Conservation (phyloP, 2,113 vertebrate genomes). For the Rhizomys pruinosus region DNA sequence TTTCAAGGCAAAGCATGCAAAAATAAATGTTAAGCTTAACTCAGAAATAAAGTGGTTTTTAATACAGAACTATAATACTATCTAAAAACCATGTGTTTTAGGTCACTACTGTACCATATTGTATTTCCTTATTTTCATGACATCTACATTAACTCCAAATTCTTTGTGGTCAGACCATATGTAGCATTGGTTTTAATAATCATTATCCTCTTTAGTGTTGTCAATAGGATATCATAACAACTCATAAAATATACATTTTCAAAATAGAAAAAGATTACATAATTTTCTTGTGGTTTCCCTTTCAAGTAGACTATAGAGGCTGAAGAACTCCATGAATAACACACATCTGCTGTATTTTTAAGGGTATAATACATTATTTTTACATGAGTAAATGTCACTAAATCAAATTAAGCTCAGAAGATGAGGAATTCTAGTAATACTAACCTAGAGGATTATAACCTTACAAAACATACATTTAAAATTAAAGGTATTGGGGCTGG, state of each 20-base stretch:
- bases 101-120: background rate
- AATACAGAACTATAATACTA: background rate
- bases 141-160: background rate
- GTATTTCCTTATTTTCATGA: background rate
- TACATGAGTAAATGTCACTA: slow-evolving; percentile 11
- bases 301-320: background rate
- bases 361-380: background rate
- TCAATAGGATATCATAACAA: slow-evolving; percentile 4
- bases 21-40: background rate
- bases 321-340: background rate
- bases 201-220: slow-evolving; percentile 12
- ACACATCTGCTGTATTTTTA: background rate
- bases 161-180: background rate
- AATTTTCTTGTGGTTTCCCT: slow-evolving; percentile 41
- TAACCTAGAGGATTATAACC: background rate
- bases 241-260: slow-evolving; percentile 38
- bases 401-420: slow-evolving; percentile 23
- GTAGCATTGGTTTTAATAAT: background rate
- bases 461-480: background rate
- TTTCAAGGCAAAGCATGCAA: background rate
- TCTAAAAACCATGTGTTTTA: background rate
- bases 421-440: background rate
- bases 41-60: background rate
- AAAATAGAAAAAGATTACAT: slow-evolving; percentile 1
- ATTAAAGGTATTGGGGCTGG: too few species aligned